Conservation (phyloP, 2,113 vertebrate genomes). For the Lontra canadensis region DNA sequence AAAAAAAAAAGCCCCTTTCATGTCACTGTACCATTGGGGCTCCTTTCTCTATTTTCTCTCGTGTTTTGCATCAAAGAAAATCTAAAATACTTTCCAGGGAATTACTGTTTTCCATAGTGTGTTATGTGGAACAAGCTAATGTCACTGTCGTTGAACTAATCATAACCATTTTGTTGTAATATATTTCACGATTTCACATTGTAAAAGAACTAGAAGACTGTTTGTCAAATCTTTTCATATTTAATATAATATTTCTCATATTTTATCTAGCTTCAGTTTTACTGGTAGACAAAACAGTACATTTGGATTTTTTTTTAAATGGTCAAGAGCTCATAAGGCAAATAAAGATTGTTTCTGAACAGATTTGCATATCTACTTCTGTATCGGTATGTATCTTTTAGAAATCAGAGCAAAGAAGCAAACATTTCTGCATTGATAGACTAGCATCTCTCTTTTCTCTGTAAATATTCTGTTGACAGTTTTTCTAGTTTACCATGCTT, state of each 20-base stretch:
- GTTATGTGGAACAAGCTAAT: not conserved
- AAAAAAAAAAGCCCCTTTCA: not conserved
- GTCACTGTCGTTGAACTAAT: not conserved
- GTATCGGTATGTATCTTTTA: not conserved
- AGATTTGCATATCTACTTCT: not conserved
- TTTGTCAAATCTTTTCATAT: conserved; percentile 14
- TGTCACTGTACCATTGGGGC: not conserved
- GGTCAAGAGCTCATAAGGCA: not conserved
- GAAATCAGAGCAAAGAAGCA: conserved; percentile 15
- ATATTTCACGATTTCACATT: not conserved
- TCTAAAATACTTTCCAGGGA: not conserved
- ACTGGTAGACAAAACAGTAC: not conserved
- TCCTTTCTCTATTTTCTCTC: not conserved
- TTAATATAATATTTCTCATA: conserved; percentile 3
- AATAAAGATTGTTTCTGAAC: conserved; percentile 1
- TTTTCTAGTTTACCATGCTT: conserved; percentile 7
- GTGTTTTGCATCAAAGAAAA: not conserved
- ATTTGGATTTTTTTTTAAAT: not conserved
- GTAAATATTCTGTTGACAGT: not conserved
- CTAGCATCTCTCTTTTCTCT: not conserved
- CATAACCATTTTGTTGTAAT: not conserved
- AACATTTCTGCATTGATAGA: not conserved
- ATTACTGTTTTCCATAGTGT: not conserved
- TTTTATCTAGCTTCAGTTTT: conserved; percentile 41
- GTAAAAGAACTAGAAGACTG: not conserved